Conservation (phyloP, 2,797 vertebrate species). For the Loriculus beryllinus region DNA sequence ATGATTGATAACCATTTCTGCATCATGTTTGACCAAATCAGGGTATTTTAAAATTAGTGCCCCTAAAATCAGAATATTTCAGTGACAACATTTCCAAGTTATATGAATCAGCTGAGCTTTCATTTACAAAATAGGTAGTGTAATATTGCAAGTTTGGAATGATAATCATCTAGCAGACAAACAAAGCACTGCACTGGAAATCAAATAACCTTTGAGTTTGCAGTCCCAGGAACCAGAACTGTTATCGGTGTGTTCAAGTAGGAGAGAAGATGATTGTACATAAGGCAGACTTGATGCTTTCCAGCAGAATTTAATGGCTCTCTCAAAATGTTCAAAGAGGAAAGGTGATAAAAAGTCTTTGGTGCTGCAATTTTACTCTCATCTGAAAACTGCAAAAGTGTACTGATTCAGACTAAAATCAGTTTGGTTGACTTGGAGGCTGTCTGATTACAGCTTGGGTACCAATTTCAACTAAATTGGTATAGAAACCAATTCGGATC, state of each 20-base stretch:
- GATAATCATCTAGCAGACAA: neutral
- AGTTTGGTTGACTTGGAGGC: neutral
- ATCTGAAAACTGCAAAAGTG: neutral
- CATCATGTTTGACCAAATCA: neutral
- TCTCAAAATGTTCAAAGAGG: neutral
- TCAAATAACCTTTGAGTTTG: neutral
- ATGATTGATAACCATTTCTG: neutral
- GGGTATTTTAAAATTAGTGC: neutral
- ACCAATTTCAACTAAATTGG: neutral
- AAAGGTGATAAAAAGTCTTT: neutral
- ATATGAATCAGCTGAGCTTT: neutral
- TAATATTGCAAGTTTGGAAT: neutral
- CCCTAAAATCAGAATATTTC: neutral
- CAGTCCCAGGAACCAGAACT: neutral
- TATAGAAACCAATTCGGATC: constrained; percentile 3
- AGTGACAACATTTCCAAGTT: neutral
- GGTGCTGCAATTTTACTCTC: neutral
- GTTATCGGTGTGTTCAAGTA: neutral
- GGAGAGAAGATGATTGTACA: neutral
- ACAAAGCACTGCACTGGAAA: neutral
- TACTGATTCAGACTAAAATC: neutral
- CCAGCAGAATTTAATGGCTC: neutral
- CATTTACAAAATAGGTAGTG: neutral
- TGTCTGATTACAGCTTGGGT: neutral
- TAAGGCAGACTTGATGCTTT: neutral